phyloP scores from a whole-genome alignment of 2,113 vertebrate genomes.

The Ptilonorhynchus violaceus region DNA sequence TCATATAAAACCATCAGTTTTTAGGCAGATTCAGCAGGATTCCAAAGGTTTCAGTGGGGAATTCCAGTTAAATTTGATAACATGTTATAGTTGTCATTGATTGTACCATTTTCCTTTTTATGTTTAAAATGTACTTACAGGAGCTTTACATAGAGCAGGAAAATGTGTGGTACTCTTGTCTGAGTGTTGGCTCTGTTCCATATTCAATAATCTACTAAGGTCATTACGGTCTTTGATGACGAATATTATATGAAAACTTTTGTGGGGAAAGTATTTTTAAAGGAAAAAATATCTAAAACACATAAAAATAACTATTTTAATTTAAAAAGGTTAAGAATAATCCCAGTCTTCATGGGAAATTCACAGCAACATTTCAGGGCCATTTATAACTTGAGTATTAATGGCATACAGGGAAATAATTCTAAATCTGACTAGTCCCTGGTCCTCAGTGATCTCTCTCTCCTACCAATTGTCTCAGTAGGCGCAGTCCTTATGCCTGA shows the following conservation, averaged over 20 bases:
- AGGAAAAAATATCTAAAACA: background rate
- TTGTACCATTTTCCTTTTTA: background rate
- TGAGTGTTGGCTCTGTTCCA: constrained; percentile 48
- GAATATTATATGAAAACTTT: background rate
- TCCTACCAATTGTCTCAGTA: background rate
- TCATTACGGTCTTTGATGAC: constrained; percentile 52
- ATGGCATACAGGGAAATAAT: background rate
- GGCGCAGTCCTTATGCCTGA: background rate
- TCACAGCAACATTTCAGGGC: background rate
- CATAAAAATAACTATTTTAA: background rate
- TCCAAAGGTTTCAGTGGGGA: background rate
- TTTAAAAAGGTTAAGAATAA: background rate
- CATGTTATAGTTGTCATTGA: background rate
- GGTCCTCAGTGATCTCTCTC: background rate
- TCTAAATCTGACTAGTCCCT: background rate
- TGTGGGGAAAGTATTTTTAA: background rate
- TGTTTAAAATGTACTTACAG: background rate
- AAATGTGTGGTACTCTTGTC: constrained; percentile 48
- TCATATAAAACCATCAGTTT: background rate
- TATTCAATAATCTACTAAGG: constrained; percentile 70
- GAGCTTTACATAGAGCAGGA: constrained; percentile 40
- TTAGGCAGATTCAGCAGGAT: background rate
- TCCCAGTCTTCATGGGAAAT: background rate
- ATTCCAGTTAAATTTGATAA: constrained; percentile 18
- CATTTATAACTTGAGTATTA: background rate